phyloP scores from a whole-genome alignment of 2,888 invertebrate species.

The Leptinotarsa peninsularis region DNA sequence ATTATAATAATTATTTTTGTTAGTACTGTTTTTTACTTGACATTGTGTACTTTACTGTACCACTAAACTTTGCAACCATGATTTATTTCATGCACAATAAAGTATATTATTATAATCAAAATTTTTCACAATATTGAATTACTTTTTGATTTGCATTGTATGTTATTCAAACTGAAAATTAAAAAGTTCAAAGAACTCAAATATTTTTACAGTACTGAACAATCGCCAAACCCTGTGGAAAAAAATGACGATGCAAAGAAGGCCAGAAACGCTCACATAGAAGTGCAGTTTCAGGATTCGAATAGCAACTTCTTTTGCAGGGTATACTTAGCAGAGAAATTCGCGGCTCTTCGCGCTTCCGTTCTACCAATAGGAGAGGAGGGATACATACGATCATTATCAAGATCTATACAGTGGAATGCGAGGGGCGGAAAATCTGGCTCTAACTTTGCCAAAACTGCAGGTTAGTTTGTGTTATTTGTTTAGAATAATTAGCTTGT shows the following conservation, averaged over 20 bases:
- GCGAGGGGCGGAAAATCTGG: slow-evolving; percentile 98
- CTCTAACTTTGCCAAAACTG: slow-evolving; percentile 94
- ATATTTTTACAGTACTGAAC: slow-evolving; percentile 35
- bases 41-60: no score
- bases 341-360: slow-evolving; percentile 78
- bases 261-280: slow-evolving; percentile 66
- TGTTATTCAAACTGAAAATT: no score
- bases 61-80: no score
- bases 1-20: no score
- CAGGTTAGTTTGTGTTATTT: slow-evolving; percentile 69
- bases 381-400: slow-evolving; percentile 86
- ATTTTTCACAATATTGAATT: no score
- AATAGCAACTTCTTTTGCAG: slow-evolving; percentile 89
- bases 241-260: slow-evolving; percentile 61
- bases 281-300: slow-evolving; percentile 73
- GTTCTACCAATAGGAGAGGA: slow-evolving; percentile 71
- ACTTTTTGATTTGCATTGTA: no score
- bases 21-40: no score
- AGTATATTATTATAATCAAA: no score
- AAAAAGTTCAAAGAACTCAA: no score
- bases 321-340: slow-evolving; percentile 92
- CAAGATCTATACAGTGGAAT: slow-evolving; percentile 89
- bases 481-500: not conserved
- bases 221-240: slow-evolving; percentile 40
- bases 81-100: no score